Evolutionary conservation across 2,888 invertebrate genomes (phyloP), one percentile per base, ranked within the genome.

Genomic region (Dasypolia templi): DNA sequence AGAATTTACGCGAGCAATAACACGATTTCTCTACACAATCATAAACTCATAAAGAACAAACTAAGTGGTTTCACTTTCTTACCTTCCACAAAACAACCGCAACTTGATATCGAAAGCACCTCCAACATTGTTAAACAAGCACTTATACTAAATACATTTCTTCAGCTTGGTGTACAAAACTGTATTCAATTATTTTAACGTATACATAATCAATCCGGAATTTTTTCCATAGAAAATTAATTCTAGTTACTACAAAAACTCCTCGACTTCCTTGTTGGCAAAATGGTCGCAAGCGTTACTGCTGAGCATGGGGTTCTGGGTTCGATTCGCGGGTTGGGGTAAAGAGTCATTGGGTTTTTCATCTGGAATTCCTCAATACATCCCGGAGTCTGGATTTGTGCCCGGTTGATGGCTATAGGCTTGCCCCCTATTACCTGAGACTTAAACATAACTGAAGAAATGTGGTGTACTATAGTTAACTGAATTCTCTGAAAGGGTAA

Each of bases 31-130:
- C n/a, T 39, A 22, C 12, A 46, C 17, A 73, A 61, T 61, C 6
- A 73, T 35, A 49, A 74, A 75, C 53, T 74, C n/a, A 5, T 29
- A 61, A 0, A 55, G 17, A 55, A 39, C 44, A 49, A 44, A 42
- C 26, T 49, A n/a, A n/a, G 3, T 67, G 61, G 32, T 77, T 77
- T 63, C n/a, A 56, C 19, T 35, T 78, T 59, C 19, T 32, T 42
- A 35, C n/a, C 22, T 49, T 19, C 51, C 65, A 22, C 51, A 58
- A 56, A 51, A 63, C 73, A 72, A 59, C 42, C 62, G 14, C 63
- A 80, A 64, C 56, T 63, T 73, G 26, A 46, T 67, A 67, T 67
- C 11, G 44, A 67, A 67, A 73, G 39, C 19, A 72, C 26, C 66
- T 63, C 14, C 67, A 73, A 79, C 39, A 73, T 76, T 55, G 42